A percentile compares a stretch with the other conserved stretches of the same genome.
These are phyloP conservation scores for Cossypha polioptera DNA, from an alignment of 2,797 vertebrate species.

Conservation along the genomic window DNA sequence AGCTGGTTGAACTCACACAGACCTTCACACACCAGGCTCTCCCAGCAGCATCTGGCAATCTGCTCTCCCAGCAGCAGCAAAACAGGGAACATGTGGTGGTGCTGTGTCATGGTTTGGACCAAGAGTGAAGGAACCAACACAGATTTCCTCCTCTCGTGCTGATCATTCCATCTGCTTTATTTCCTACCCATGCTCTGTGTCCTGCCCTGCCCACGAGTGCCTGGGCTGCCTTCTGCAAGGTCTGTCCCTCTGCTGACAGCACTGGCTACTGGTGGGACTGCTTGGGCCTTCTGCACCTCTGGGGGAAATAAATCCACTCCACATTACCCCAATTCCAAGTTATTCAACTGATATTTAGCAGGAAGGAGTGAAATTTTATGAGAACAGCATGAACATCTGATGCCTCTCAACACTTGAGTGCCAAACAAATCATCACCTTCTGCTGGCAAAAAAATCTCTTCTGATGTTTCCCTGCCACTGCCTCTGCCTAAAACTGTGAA, in stretches of 20 bases:
- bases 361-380: not conserved
- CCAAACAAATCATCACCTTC: not conserved
- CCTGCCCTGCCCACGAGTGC: accelerated
- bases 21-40: not conserved
- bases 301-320: not conserved
- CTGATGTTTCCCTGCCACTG: not conserved
- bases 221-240: not conserved
- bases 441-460: not conserved
- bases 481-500: not conserved
- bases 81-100: not conserved
- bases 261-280: not conserved
- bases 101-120: not conserved
- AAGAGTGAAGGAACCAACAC: not conserved
- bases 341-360: not conserved
- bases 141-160: accelerated
- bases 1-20: not conserved
- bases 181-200: not conserved
- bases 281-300: not conserved
- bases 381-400: not conserved
- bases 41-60: not conserved
- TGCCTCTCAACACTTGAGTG: not conserved
- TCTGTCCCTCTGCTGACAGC: not conserved
- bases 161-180: not conserved
- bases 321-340: not conserved
- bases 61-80: not conserved